Evolutionary conservation across 2,888 invertebrate genomes (phyloP), one percentile per base, ranked within the genome.

Genomic region (Thymelicus lineola): DNA sequence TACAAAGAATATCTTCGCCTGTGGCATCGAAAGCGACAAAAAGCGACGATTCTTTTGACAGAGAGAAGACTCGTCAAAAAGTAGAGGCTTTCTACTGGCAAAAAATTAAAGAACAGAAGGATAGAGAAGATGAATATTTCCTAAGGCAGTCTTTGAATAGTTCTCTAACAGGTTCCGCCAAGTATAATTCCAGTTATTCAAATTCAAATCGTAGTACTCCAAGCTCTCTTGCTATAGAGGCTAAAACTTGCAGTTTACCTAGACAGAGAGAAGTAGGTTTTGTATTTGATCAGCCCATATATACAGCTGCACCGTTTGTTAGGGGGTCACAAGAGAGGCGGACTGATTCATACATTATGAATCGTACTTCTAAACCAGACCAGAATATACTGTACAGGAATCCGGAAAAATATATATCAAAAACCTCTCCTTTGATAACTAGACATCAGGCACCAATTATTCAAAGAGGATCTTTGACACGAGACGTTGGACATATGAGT

Each of bases 51-150:
- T 77, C 79, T 14, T 74, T 74, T 9, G 92, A 94, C 72, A 95
- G 94, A 83, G 93, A 94, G 75, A 94, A 94, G 77, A 94, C 95
- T 50, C 85, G 95, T 12, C 94, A 94, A 78, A 94, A 93, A 80
- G 94, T 95, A 0, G 96, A 96, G 81, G 96, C 95, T 0, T 96
- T 95, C 77, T 96, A 96, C 75, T 96, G 96, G 96, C 95, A 96
- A 76, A 95, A 95, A 80, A 84, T 96, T 67, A 95, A 95, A 80
- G 95, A 95, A 82, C 82, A 95, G 71, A 96, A 95, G 78, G 90
- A 95, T 60, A 94, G 95, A 81, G 95, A 96, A 85, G 96, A 96
- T 77, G 90, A 94, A 72, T 94, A 93, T 76, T 83, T 90, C 50
- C 77, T 89, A 20, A 80, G 83, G 48, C 91, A 93, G 53, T 88